Conservation (phyloP, 2,888 invertebrate genomes). For the Synanthedon tipuliformis region DNA sequence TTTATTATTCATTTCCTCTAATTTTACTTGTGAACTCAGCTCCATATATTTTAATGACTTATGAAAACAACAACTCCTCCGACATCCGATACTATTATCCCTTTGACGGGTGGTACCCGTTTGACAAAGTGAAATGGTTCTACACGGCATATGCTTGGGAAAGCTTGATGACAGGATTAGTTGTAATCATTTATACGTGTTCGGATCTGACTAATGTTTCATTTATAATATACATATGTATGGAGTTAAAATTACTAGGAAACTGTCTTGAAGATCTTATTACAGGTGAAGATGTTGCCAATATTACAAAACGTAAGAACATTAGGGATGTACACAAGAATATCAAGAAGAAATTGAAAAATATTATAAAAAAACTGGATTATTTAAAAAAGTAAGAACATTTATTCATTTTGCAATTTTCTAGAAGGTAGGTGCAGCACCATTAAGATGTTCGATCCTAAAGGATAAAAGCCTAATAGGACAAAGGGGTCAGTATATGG, state of each 20-base stretch:
- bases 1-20: conserved; percentile 30
- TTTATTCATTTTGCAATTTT: no score
- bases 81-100: conserved; percentile 36
- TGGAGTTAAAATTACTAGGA: conserved; percentile 46
- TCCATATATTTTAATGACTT: conserved; percentile 44
- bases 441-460: no score
- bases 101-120: conserved; percentile 56
- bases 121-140: conserved; percentile 47
- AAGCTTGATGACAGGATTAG: conserved; percentile 37
- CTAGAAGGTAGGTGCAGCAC: no score
- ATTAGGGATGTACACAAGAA: conserved; percentile 15
- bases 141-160: conserved; percentile 45
- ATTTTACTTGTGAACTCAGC: conserved; percentile 31
- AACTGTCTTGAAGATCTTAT: conserved; percentile 28
- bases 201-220: conserved; percentile 37
- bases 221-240: conserved; percentile 36
- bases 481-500: no score
- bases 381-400: conserved; percentile 28
- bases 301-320: conserved; percentile 13
- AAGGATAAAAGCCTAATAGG: no score
- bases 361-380: conserved; percentile 33
- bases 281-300: conserved; percentile 21
- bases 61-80: conserved; percentile 21
- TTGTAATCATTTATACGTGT: conserved; percentile 34
- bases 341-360: conserved; percentile 29